These are phyloP conservation scores for Hippasteria phrygiana DNA, from an alignment of 53 echinoderm and acorn worm species.

Conservation along the genomic window DNA sequence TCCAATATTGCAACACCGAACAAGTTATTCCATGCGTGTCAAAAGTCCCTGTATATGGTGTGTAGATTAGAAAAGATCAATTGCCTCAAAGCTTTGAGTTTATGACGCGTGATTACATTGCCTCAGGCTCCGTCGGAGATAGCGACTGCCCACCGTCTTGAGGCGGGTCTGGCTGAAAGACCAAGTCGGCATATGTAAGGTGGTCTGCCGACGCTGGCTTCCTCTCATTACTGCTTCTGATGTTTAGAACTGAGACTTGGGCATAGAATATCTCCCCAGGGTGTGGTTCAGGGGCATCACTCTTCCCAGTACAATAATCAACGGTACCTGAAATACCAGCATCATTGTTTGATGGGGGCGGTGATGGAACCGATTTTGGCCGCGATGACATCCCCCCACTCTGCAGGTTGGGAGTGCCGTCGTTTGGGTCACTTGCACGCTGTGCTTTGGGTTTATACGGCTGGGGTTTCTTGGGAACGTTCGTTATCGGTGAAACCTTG, in stretches of 20 bases:
- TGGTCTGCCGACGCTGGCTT: not conserved
- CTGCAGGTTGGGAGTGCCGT: not conserved
- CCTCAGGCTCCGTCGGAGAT: too few species aligned
- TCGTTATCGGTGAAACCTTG: constrained; percentile 8
- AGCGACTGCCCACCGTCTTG: not conserved
- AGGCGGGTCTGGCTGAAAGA: not conserved
- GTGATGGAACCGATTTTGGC: not conserved
- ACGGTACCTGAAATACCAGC: too few species aligned
- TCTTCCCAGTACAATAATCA: too few species aligned
- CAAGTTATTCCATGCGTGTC: too few species aligned
- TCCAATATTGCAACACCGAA: too few species aligned
- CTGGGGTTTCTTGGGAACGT: constrained; percentile 22
- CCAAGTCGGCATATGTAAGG: constrained; percentile 36
- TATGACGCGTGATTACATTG: too few species aligned
- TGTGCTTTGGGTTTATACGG: constrained; percentile 43
- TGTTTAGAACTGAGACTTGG: not conserved
- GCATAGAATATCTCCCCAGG: not conserved
- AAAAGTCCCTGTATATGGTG: too few species aligned
- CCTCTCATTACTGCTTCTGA: not conserved
- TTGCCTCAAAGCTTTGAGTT: too few species aligned
- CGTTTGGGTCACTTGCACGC: not conserved
- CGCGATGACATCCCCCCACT: not conserved
- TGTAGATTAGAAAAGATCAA: too few species aligned
- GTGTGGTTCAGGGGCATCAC: not conserved
- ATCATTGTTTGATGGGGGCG: too few species aligned